Evolutionary conservation across 1,140 invertebrate genomes (phyloP).

Genomic region (Eulimnadia texana): DNA sequence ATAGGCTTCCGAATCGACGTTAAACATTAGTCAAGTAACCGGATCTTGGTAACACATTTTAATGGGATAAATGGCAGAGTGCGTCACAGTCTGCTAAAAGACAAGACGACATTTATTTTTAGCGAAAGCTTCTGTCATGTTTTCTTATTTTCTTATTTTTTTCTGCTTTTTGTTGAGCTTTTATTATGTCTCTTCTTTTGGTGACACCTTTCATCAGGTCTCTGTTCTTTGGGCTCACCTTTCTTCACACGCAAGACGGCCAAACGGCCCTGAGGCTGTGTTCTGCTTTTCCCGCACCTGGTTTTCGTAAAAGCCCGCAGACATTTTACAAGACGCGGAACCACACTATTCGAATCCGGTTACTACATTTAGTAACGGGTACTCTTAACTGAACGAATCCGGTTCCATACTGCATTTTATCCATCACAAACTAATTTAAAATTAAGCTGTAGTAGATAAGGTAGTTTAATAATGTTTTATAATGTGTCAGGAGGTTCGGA

Average conservation of each 20-base stretch:
- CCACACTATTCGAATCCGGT: neutral
- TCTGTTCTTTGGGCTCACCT: neutral
- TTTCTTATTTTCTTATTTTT: neutral
- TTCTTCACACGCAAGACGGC: neutral
- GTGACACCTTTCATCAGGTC: neutral
- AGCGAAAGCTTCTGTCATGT: neutral
- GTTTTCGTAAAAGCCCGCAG: neutral
- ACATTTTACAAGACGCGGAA: neutral
- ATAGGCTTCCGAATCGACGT: neutral
- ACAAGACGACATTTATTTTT: neutral
- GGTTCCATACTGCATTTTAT: neutral
- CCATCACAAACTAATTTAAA: no score
- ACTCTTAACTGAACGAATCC: neutral
- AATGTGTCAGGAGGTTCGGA: no score
- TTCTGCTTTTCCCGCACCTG: neutral
- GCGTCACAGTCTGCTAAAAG: neutral
- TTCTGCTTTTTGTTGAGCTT: neutral
- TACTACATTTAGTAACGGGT: neutral
- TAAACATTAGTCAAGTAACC: no score
- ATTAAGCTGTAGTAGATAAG: no score
- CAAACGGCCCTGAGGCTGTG: neutral
- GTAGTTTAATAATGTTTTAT: no score
- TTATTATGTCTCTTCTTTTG: neutral
- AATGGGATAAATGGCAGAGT: neutral
- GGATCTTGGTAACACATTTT: no score